phyloP scores from a whole-genome alignment of 1,140 invertebrate species.

The Phortica variegata region DNA sequence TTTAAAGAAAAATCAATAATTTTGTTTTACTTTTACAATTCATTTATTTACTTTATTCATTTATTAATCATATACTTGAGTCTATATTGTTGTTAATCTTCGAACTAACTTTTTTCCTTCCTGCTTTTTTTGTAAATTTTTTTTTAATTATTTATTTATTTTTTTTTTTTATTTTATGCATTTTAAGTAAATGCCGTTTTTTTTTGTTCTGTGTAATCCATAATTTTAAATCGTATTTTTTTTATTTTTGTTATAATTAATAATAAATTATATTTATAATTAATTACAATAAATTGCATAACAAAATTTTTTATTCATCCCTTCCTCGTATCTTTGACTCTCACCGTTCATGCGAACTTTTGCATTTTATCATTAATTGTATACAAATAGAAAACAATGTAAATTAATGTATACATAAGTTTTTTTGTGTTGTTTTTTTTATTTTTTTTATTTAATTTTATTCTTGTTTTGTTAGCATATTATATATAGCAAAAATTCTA shows the following conservation, averaged over 20 bases:
- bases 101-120: slow-evolving; percentile 29
- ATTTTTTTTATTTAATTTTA: neutral
- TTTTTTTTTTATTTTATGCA: slow-evolving; percentile 16
- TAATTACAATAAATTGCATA: slow-evolving; percentile 44
- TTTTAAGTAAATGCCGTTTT: slow-evolving; percentile 32
- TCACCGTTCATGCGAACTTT: slow-evolving; percentile 21
- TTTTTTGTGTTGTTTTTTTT: slow-evolving; percentile 7
- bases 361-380: slow-evolving; percentile 3
- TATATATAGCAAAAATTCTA: too few species aligned
- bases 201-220: neutral
- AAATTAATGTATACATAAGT: slow-evolving; percentile 22
- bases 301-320: slow-evolving; percentile 23
- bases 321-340: slow-evolving; percentile 14
- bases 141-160: slow-evolving; percentile 11
- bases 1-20: too few species aligned
- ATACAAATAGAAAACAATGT: slow-evolving; percentile 32
- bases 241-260: slow-evolving; percentile 24
- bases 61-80: slow-evolving; percentile 28
- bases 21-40: slow-evolving; percentile 6
- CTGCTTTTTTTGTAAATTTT: slow-evolving; percentile 12
- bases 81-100: slow-evolving; percentile 33
- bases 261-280: slow-evolving; percentile 41
- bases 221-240: slow-evolving; percentile 24
- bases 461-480: too few species aligned
- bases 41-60: slow-evolving; percentile 11